Base-by-base conservation (phyloP, 1,140 invertebrate genomes). In the Zophobas atratus region DNA sequence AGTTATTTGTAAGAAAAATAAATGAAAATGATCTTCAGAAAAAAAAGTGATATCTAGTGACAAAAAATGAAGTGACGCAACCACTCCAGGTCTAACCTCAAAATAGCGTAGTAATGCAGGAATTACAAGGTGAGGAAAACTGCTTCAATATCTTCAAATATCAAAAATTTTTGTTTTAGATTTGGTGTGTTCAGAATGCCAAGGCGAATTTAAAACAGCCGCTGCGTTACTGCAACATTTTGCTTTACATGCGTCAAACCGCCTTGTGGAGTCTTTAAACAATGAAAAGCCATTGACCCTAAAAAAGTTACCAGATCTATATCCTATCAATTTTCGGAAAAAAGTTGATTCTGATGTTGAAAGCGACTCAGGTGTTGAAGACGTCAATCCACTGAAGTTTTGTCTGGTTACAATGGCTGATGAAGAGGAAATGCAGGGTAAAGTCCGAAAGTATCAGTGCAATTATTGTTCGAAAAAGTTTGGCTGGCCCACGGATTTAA, bases 351-450 rank as follows among this genome's bases (percentile, higher is more conserved):
- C 63, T 2, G 43, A 63, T 20, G 71, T 56, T 6, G 71, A 73
- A 41, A 75, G 56, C 38, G 70, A 75, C 20, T 79, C 53, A 53
- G 63, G 63, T 20, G 46, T 72, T n/a, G 48, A 76, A 51, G 71
- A 76, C 53, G 49, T 80, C 33, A 75, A 80, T 75, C 76, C 79
- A 2, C 8, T 75, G 51, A 75, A 73, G 60, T 72, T 72, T 33
- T 80, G 76, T 67, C 35, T 71, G 35, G 79, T 78, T 36, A 78
- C 72, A 8, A 63, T 80, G 43, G 49, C 46, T 6, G 79, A 80
- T 33, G 73, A 67, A 33, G 6, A n/a, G 57, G 70, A 73, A 41
- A 51, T 4, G 57, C 20, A 51, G 32, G 53, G 6, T 34, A 55
- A 55, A 63, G 38, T n/a, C 1, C 57, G 51, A 48, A 78, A 80